phyloP scores from a whole-genome alignment of 2,113 vertebrate genomes.

The Cervus canadensis region DNA sequence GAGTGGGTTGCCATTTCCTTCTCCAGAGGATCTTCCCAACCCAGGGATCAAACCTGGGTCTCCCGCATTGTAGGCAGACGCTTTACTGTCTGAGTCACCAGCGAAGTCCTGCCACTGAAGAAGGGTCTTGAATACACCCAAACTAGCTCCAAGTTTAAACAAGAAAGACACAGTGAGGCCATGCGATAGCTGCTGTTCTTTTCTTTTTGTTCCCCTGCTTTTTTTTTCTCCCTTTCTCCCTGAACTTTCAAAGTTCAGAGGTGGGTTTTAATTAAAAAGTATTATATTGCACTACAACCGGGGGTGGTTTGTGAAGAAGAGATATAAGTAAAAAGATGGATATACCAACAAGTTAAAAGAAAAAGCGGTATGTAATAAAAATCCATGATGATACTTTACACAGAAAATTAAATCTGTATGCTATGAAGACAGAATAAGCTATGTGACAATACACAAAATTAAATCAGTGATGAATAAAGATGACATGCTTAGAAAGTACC shows the following conservation, averaged over 20 bases:
- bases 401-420: background rate
- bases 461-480: background rate
- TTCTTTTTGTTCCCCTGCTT: background rate
- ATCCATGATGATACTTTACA: background rate
- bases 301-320: background rate
- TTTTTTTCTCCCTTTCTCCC: background rate
- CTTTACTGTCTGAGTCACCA: background rate
- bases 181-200: background rate
- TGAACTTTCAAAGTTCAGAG: background rate
- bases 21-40: background rate
- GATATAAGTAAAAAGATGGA: background rate
- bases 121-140: background rate
- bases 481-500: background rate
- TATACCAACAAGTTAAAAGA: background rate
- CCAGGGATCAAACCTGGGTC: background rate
- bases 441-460: background rate
- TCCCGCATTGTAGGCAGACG: fast-evolving
- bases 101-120: background rate
- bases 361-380: background rate
- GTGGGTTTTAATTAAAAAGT: background rate
- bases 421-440: background rate
- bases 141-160: background rate
- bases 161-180: background rate
- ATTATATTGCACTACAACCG: background rate
- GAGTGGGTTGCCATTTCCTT: background rate